Conservation (phyloP, 1,140 invertebrate genomes). For the Meteorus sp. region DNA sequence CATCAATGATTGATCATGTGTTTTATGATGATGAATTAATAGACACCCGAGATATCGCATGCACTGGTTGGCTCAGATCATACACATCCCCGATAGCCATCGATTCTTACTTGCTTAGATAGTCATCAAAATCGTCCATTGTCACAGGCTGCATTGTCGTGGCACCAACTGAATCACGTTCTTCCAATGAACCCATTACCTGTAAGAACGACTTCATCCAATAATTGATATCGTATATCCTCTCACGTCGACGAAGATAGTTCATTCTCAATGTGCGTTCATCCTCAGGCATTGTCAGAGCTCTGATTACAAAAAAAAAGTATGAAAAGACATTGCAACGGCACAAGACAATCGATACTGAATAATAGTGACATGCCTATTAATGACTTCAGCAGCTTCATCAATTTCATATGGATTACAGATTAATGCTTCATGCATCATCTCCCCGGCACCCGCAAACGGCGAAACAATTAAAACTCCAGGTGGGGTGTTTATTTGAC, state of each 20-base stretch:
- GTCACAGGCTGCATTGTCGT: constrained; percentile 83
- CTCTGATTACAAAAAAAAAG: constrained; percentile 56
- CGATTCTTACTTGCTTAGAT: constrained; percentile 73
- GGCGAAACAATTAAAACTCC: constrained; percentile 88
- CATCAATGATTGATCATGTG: constrained; percentile 6
- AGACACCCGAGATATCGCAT: constrained; percentile 36
- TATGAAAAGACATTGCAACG: neutral
- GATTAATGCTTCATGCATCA: constrained; percentile 87
- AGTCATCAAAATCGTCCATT: constrained; percentile 86
- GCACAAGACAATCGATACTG: neutral
- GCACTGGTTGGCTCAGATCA: constrained; percentile 50
- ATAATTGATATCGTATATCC: constrained; percentile 81
- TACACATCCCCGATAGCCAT: constrained; percentile 33
- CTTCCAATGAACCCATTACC: constrained; percentile 81
- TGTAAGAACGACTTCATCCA: constrained; percentile 89
- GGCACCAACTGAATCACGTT: constrained; percentile 76
- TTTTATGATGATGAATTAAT: too few species aligned
- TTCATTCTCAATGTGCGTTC: constrained; percentile 86
- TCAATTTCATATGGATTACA: constrained; percentile 91
- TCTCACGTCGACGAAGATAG: constrained; percentile 77
- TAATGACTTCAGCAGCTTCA: constrained; percentile 82
- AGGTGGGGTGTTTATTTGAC: constrained; percentile 83
- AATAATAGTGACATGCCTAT: constrained; percentile 60
- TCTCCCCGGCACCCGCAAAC: constrained; percentile 87
- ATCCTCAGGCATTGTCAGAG: constrained; percentile 87